A percentile compares a stretch with the other conserved stretches of the same genome.
Conservation (phyloP, 2,113 vertebrate species). For the Lamprotornis superbus region DNA sequence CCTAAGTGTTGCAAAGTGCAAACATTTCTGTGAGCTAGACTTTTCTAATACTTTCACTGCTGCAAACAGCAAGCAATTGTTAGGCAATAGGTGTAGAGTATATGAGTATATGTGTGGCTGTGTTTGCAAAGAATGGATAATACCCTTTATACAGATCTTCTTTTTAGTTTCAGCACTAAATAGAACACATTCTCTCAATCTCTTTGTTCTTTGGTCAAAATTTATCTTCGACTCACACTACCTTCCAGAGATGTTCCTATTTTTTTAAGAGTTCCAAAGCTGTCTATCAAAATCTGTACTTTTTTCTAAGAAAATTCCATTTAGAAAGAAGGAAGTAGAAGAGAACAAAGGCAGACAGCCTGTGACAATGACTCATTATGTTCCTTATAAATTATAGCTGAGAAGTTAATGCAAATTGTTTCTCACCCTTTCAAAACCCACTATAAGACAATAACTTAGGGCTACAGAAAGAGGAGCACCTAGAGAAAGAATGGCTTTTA, state of each 20-base stretch:
- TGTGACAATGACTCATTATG: conserved; percentile 75
- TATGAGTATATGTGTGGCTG: background rate
- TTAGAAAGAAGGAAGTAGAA: conserved; percentile 75
- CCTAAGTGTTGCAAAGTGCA: conserved; percentile 7
- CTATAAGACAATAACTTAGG: conserved; percentile 47
- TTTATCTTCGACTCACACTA: conserved; percentile 32
- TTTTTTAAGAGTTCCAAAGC: conserved; percentile 25
- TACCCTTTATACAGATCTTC: background rate
- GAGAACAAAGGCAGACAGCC: conserved; percentile 59
- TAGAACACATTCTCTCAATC: background rate
- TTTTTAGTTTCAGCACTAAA: background rate
- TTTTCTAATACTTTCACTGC: conserved; percentile 58
- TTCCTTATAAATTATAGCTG: conserved; percentile 72
- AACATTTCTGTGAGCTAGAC: conserved; percentile 16
- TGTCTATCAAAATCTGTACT: conserved; percentile 47
- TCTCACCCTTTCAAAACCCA: conserved; percentile 65
- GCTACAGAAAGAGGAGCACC: conserved; percentile 49
- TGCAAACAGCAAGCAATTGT: background rate
- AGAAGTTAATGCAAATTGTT: conserved; percentile 63
- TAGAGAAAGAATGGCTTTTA: conserved; percentile 5
- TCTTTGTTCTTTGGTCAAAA: conserved; percentile 8
- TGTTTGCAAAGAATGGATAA: background rate
- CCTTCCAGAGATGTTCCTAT: conserved; percentile 56
- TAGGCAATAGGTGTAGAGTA: conserved; percentile 9
- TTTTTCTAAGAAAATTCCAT: conserved; percentile 74